A percentile compares a stretch with the other conserved stretches of the same genome.
Conservation (phyloP, 2,113 vertebrate genomes). For the Aptenodytes forsteri region DNA sequence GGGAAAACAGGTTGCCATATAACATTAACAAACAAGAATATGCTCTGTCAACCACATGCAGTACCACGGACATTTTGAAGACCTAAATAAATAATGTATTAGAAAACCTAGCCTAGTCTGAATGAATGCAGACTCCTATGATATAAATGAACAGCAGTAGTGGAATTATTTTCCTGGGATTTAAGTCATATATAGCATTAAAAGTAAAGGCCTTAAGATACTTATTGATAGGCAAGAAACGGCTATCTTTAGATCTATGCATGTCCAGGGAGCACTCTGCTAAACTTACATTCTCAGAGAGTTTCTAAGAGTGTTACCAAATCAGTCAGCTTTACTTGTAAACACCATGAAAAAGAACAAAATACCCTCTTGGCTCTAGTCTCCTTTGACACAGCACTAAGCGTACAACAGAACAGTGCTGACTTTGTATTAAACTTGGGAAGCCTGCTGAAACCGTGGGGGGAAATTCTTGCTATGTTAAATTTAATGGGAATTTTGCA, state of each 20-base stretch:
- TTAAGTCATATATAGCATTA: constrained; percentile 35
- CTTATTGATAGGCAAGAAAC: constrained; percentile 45
- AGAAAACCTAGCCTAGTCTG: constrained; percentile 23
- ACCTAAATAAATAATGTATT: constrained; percentile 66
- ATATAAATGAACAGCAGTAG: constrained; percentile 36
- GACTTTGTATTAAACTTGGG: neutral
- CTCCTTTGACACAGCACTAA: neutral
- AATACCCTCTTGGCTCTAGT: neutral
- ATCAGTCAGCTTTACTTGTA: constrained; percentile 42
- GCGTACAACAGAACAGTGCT: neutral
- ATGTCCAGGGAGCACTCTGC: constrained; percentile 8
- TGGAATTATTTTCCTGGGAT: constrained; percentile 50
- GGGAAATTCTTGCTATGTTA: neutral
- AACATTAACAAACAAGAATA: constrained; percentile 60
- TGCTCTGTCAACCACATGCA: constrained; percentile 22
- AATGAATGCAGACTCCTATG: constrained; percentile 47
- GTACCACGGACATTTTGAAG: constrained; percentile 44
- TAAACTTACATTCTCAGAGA: neutral
- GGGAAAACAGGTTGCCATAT: constrained; percentile 41
- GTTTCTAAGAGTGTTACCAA: constrained; percentile 30
- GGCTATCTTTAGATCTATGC: constrained; percentile 30
- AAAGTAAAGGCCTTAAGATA: constrained; percentile 59
- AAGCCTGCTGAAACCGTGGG: neutral
- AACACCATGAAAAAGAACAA: constrained; percentile 14
- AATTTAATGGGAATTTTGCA: neutral